Evolutionary conservation across 2,113 vertebrate species (phyloP), one percentile per base, ranked within the genome.

Genomic region (Ammodytes marinus): DNA sequence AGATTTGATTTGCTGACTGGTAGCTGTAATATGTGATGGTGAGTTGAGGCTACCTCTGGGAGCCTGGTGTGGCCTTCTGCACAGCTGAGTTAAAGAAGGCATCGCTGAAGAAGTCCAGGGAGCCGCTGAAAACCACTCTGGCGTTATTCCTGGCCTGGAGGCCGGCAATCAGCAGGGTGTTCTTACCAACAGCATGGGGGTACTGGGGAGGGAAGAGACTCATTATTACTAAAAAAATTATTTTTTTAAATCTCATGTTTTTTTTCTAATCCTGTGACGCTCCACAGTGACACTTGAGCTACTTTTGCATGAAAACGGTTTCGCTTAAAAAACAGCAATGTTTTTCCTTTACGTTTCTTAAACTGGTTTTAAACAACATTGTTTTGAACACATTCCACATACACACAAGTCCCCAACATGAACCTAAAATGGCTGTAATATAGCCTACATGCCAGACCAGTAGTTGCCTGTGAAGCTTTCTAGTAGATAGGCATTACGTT

Each of bases 111-210:
- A 99, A 99, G 55, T 99, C 97, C 47, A 99, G 80, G 14, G 98
- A 99, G 39, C 98, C 98, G 0, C 97, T 99, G 94, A 99, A 99
- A 86, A 99, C 93, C 10, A 99, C 97, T 0, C 98, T 96, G 69
- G 98, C 98, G 0, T 99, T 99, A 93, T 99, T 99, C 79, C 98
- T 95, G 43, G 98, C 98, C 86, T 99, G 98, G 6, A 99, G 97
- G 2, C 98, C 98, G 0, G 98, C 98, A 0, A 99, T 97, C 76
- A 99, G 95, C 52, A 99, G 96, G 3, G 97, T 99, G 93, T 99
- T 99, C 95, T 97, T 99, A 13, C 98, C 98, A 4, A 99, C 98
- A 0, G 98, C 98, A 0, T 99, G 98, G 0, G 98, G 98, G 59
- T 99, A 99, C 98, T 99, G 86, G 9, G 78, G 15, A 60, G 42